These are phyloP conservation scores for Babyrousa celebensis DNA, from an alignment of 2,797 vertebrate species.

Conservation along the genomic window DNA sequence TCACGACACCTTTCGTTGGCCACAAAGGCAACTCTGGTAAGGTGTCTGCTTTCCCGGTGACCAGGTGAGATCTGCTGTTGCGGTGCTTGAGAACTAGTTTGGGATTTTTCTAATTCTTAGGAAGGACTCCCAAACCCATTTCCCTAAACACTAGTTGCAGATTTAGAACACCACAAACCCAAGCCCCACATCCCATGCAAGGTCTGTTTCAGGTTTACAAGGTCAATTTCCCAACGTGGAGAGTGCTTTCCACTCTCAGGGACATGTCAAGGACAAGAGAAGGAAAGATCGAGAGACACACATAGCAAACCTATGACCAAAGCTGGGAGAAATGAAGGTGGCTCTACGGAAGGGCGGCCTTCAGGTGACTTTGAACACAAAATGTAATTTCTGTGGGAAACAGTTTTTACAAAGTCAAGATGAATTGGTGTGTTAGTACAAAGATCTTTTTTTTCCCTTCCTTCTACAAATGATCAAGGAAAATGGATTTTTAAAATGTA, in stretches of 20 bases:
- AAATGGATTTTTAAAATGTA: slow-evolving; percentile 86
- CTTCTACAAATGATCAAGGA: slow-evolving; percentile 83
- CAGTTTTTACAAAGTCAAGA: slow-evolving; percentile 66
- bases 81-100: neutral
- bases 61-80: neutral
- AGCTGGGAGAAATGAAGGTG: neutral
- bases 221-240: neutral
- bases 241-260: neutral
- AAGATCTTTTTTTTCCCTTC: slow-evolving; percentile 55
- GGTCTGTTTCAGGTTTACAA: neutral
- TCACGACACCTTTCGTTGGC: neutral
- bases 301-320: neutral
- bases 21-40: neutral
- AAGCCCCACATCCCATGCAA: neutral
- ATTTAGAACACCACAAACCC: neutral
- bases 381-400: slow-evolving; percentile 66
- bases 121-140: neutral
- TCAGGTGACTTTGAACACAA: slow-evolving; percentile 56
- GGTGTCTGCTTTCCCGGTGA: slow-evolving; percentile 3
- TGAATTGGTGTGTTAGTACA: slow-evolving; percentile 77
- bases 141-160: slow-evolving; percentile 31
- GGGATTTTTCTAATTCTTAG: neutral
- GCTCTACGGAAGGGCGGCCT: neutral
- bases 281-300: neutral
- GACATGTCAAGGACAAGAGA: slow-evolving; percentile 14